Conservation (phyloP, 2,888 invertebrate species). For the Sinhomidia bicolor region DNA sequence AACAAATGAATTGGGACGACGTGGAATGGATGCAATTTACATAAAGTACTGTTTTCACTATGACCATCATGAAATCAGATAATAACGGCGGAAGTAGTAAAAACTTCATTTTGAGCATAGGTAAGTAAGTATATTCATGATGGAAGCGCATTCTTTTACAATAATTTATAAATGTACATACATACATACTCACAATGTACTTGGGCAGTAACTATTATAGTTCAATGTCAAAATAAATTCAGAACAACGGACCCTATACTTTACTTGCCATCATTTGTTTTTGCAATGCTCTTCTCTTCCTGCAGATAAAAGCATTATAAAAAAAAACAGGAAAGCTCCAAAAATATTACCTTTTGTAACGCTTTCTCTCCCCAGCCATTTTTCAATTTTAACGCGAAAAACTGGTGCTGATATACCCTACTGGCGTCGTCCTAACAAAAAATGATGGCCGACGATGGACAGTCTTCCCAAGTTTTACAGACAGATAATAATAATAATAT, state of each 20-base stretch:
- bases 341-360: conserved; percentile 33
- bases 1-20: conserved; percentile 15
- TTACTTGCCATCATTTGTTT: conserved; percentile 20
- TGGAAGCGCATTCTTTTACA: too few species aligned
- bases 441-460: background rate
- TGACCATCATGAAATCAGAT: background rate
- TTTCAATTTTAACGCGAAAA: too few species aligned
- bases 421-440: too few species aligned
- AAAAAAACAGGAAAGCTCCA: background rate
- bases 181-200: background rate
- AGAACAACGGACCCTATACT: conserved; percentile 21
- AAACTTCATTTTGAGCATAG: too few species aligned
- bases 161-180: too few species aligned
- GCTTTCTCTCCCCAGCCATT: conserved; percentile 15
- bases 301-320: conserved; percentile 2
- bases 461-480: background rate
- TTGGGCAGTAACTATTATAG: background rate
- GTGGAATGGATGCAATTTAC: conserved; percentile 12
- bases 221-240: background rate
- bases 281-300: background rate
- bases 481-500: too few species aligned
- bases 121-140: too few species aligned
- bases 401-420: too few species aligned
- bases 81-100: background rate
- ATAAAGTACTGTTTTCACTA: background rate